Conservation (phyloP, 53 echinoderm and acorn worm genomes). For the Mesocentrotus franciscanus region DNA sequence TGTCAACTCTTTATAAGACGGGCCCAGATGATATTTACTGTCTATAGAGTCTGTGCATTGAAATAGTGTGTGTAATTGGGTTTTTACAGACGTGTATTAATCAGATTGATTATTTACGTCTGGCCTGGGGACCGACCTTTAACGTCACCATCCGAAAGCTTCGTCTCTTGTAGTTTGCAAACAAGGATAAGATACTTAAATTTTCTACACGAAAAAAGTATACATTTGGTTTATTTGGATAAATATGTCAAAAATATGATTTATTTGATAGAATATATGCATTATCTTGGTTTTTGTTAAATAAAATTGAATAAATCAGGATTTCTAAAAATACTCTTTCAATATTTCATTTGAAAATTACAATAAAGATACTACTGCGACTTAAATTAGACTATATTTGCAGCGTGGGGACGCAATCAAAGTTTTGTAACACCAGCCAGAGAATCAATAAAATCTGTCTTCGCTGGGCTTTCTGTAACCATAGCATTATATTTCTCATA, state of each 20-base stretch:
- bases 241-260: background rate
- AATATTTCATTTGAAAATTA: background rate
- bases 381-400: background rate
- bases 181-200: too few relatives aligned
- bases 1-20: too few relatives aligned
- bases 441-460: background rate
- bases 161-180: too few relatives aligned
- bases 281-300: too few relatives aligned
- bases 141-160: too few relatives aligned
- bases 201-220: background rate
- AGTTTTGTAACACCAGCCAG: background rate
- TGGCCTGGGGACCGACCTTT: too few relatives aligned
- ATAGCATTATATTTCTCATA: background rate
- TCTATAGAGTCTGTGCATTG: too few relatives aligned
- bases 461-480: background rate
- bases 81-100: too few relatives aligned
- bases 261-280: background rate
- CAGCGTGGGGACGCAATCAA: constrained; percentile 8
- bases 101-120: too few relatives aligned
- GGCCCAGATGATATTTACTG: too few relatives aligned
- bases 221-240: background rate
- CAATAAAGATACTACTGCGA: background rate
- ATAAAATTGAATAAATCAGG: background rate
- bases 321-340: background rate
- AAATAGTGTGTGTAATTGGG: too few relatives aligned